phyloP scores from a whole-genome alignment of 2,797 vertebrate species.

The Lindbergichthys nudifrons region DNA sequence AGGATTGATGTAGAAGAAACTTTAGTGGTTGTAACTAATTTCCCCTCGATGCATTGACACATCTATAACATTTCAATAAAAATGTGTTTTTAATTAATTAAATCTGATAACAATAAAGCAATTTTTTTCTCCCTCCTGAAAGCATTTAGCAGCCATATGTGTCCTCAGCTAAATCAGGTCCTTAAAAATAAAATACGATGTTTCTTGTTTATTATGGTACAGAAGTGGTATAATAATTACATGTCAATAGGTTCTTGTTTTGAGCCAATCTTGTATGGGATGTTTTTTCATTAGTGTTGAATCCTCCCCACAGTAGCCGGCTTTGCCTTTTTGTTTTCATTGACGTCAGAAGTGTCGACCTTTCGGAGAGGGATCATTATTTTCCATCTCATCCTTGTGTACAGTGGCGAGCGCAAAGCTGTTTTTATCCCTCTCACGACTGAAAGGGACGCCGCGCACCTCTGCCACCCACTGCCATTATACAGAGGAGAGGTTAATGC shows the following conservation, averaged over 20 bases:
- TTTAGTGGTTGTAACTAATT: neutral
- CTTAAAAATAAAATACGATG: neutral
- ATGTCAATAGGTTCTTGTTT: conserved; percentile 13
- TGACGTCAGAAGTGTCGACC: conserved; percentile 87
- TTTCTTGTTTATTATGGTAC: conserved; percentile 1
- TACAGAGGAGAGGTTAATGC: conserved; percentile 82
- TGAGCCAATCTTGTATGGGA: conserved; percentile 2
- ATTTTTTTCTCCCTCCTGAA: neutral
- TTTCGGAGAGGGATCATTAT: conserved; percentile 79
- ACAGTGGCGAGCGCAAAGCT: conserved; percentile 72
- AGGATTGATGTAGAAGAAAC: neutral
- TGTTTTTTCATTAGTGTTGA: conserved; percentile 25
- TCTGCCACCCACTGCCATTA: conserved; percentile 70
- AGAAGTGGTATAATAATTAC: neutral
- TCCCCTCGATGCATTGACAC: neutral
- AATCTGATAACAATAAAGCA: neutral
- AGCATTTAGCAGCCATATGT: neutral
- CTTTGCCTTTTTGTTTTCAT: conserved; percentile 77
- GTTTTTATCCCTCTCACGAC: conserved; percentile 68
- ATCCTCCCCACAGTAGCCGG: conserved; percentile 51
- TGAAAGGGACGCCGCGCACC: conserved; percentile 67
- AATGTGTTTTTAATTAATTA: neutral
- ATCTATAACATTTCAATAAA: neutral
- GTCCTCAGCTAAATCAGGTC: neutral
- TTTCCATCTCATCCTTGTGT: conserved; percentile 82